phyloP scores from a whole-genome alignment of 2,888 invertebrate genomes.

The Phlogophora meticulosa region DNA sequence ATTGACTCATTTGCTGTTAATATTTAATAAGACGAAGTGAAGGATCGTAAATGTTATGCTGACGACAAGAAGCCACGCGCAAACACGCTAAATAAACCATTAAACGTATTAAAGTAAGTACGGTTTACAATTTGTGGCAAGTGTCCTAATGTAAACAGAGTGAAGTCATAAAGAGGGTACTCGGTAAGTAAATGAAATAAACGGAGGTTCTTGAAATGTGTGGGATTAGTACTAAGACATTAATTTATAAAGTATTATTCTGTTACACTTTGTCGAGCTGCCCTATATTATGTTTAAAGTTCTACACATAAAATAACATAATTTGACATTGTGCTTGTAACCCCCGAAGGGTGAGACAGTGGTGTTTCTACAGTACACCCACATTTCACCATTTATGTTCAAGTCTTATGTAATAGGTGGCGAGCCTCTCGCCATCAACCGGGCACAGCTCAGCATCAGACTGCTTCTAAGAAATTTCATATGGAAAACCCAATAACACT shows the following conservation, averaged over 20 bases:
- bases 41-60: conserved; percentile 1
- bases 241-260: conserved; percentile 7
- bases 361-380: no score
- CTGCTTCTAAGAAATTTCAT: no score
- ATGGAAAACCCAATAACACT: no score
- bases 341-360: no score
- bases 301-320: not conserved
- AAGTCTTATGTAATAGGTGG: no score
- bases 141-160: conserved; percentile 17
- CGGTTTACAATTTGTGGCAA: conserved; percentile 33
- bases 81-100: conserved; percentile 50
- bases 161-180: conserved; percentile 20
- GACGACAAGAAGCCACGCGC: conserved; percentile 16
- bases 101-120: conserved; percentile 39
- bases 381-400: no score
- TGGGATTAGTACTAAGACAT: not conserved
- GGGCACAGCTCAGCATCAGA: no score
- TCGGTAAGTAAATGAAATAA: conserved; percentile 1
- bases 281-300: not conserved
- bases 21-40: conserved; percentile 22
- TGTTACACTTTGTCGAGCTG: no score
- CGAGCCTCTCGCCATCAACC: no score
- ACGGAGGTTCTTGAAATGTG: not conserved
- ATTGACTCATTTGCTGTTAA: conserved; percentile 6
- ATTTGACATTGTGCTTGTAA: no score